Conservation (phyloP, 2,888 invertebrate genomes). For the Rhabditoides inermis region DNA sequence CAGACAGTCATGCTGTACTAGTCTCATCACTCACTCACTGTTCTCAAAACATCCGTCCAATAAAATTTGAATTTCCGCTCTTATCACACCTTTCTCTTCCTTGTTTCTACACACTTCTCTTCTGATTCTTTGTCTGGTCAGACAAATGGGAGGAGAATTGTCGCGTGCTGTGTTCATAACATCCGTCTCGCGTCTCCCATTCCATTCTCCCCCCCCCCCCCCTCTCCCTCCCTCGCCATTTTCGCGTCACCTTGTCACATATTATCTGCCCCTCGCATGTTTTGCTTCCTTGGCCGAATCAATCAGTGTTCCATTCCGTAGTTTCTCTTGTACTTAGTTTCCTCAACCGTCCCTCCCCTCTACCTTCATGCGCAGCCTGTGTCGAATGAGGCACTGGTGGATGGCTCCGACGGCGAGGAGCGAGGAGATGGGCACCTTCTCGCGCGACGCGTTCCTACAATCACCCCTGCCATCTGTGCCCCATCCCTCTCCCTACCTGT, state of each 20-base stretch:
- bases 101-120: background rate
- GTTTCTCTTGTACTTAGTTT: too few relatives aligned
- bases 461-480: too few relatives aligned
- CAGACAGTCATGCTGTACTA: background rate
- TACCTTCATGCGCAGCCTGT: conserved; percentile 80
- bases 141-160: background rate
- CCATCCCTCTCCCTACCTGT: conserved; percentile 59
- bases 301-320: background rate
- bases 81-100: background rate
- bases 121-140: background rate
- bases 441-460: too few relatives aligned
- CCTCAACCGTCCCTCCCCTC: too few relatives aligned
- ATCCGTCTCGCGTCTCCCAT: background rate
- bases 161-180: background rate
- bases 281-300: background rate
- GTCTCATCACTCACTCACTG: background rate
- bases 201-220: conserved; percentile 78
- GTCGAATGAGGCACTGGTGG: conserved; percentile 88
- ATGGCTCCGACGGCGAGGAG: conserved; percentile 80
- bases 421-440: conserved; percentile 61
- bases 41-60: background rate
- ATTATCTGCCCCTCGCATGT: background rate
- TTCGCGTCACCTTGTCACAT: background rate
- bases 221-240: conserved; percentile 67
- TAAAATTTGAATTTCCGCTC: background rate